Base-by-base conservation (phyloP, 1,140 invertebrate genomes). In the Microplitis mediator region DNA sequence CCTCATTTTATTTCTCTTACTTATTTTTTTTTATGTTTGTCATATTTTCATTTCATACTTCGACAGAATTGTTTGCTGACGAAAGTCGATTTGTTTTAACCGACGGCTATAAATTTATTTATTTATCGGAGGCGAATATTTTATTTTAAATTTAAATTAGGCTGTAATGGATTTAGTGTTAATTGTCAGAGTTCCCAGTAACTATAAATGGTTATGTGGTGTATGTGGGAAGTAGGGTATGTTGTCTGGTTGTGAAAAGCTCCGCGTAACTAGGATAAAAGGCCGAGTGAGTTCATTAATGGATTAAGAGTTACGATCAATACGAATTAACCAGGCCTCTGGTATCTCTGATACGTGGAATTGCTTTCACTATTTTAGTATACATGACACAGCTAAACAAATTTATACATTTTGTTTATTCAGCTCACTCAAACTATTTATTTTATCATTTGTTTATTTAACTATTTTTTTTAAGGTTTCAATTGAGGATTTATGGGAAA, bases 221-320 rank as follows among this genome's bases (percentile, higher is more conserved):
- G 74, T 75, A 76, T 68, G 67, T 66, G 69, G 72, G 50, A 67
- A 74, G 67, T 73, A 72, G 60, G 69, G 35, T 62, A 62, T 62
- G 60, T 65, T 51, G 36, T 65, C 63, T 65, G 63, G 63, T 64
- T 73, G 76, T 60, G 77, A 80, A 80, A 80, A 77, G 23, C 72
- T 75, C 74, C 63, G 72, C 75, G 62, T 76, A 77, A 74, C 70
- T 71, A 52, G 75, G 61, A 74, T 78, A 77, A 82, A 80, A 82
- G 77, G 74, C 71, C 76, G 52, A 64, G 74, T 58, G 66, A 81
- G 80, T 82, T 82, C 81, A 82, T 82, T 81, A 82, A 82, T 81
- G 80, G 80, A 82, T 82, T 81, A 82, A 82, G 79, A 79, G 78
- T 78, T 66, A 77, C 70, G 78, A 82, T 82, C 79, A 79, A 81